These are phyloP conservation scores for Anoplolepis gracilipes DNA, from an alignment of 1,140 invertebrate genomes.

Conservation along the genomic window DNA sequence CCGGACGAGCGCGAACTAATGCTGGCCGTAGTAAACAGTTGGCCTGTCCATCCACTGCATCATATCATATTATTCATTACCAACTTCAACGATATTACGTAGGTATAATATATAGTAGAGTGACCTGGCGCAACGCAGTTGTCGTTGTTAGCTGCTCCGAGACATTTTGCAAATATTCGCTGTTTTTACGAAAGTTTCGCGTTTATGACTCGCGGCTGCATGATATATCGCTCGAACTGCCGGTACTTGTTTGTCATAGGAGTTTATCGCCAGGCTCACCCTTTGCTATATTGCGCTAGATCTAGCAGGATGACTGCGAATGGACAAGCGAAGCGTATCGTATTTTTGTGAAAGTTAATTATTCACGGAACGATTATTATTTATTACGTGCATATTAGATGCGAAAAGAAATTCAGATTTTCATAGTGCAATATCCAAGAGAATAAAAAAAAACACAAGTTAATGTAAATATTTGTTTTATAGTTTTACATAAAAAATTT, in stretches of 20 bases:
- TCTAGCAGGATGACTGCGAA: neutral
- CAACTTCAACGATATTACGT: slow-evolving; percentile 40
- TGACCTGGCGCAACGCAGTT: neutral
- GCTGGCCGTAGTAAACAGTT: neutral
- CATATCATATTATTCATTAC: slow-evolving; percentile 54
- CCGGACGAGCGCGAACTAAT: slow-evolving; percentile 32
- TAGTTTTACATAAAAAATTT: neutral
- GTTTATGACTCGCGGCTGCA: slow-evolving; percentile 8
- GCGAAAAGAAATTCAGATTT: neutral
- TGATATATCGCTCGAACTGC: slow-evolving; percentile 26
- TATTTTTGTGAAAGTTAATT: neutral
- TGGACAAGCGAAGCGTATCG: neutral
- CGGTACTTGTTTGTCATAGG: slow-evolving; percentile 32
- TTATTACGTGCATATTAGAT: neutral
- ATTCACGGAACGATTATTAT: neutral
- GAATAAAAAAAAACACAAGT: neutral
- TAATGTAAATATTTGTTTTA: neutral
- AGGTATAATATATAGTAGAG: slow-evolving; percentile 4
- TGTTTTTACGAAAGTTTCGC: slow-evolving; percentile 50
- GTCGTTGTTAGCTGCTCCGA: slow-evolving; percentile 22
- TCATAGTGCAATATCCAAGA: neutral
- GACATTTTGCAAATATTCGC: slow-evolving; percentile 34
- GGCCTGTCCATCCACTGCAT: neutral
- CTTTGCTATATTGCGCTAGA: slow-evolving; percentile 2
- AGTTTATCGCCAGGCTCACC: slow-evolving; percentile 15